Conservation (phyloP, 2,113 vertebrate species). For the Oreochromis niloticus region DNA sequence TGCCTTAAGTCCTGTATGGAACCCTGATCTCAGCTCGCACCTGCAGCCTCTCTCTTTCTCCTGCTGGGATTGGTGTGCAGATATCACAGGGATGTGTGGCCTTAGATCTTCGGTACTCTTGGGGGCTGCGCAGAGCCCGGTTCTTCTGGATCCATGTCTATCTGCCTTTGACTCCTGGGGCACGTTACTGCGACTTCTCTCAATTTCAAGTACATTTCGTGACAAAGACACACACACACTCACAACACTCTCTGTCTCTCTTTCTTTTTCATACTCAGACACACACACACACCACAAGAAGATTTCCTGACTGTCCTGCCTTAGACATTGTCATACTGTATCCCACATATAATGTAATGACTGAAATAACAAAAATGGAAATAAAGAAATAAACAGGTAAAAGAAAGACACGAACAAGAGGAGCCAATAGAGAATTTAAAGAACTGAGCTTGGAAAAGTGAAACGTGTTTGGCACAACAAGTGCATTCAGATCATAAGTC, state of each 20-base stretch:
- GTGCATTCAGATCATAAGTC: neutral
- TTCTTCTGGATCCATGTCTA: neutral
- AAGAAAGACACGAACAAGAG: neutral
- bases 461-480: accelerated
- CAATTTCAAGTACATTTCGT: neutral
- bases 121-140: neutral
- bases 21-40: neutral
- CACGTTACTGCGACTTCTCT: accelerated
- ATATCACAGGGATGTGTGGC: neutral
- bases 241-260: neutral
- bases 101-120: neutral
- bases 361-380: neutral
- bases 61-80: neutral
- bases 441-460: neutral
- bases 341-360: neutral
- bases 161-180: neutral
- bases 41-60: neutral
- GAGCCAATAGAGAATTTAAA: neutral
- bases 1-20: accelerated
- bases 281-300: neutral
- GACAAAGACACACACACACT: neutral
- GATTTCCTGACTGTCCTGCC: neutral
- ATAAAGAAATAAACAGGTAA: neutral
- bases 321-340: neutral
- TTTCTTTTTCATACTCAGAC: neutral